Evolutionary conservation across 1,140 invertebrate species (phyloP), one percentile per base, ranked within the genome.

Genomic region (Zeugodacus cucurbitae): DNA sequence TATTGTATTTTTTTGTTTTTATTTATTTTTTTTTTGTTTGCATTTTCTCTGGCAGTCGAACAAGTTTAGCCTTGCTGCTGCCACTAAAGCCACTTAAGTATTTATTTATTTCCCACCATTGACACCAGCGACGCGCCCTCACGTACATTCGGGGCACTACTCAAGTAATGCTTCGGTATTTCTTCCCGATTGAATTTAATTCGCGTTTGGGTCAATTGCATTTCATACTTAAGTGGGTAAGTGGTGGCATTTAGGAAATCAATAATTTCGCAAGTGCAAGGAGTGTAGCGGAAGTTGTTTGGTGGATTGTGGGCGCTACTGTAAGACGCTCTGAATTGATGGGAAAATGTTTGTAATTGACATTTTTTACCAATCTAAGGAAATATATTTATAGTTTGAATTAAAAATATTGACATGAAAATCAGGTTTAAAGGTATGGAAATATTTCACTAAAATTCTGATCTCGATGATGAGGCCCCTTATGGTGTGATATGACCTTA

Each of bases 61-160:
- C 67, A 37, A 41, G 34, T 74, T 74, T 74, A 37, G 26, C n/a
- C 26, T 26, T 48, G 74, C 37, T 54, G 74, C 22, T 48, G 20
- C 26, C 20, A 29, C 41, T 17, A 17, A 17, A 10, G 17, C 11
- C 48, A 54, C 1, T 54, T 17, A 17, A 54, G 48, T 17, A 54
- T 54, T 54, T 54, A 54, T 54, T 54, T 20, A 82, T 82, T 82
- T 82, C 74, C 74, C 74, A 82, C 74, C 58, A 62, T 34, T 48
- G 74, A 82, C 74, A 44, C 74, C 74, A 82, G 41, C 41, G 41
- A 82, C 74, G 74, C 74, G 74, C 74, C 74, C 74, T 82, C 74
- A 82, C 74, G 74, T 82, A 82, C 74, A n/a, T 48, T 82, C 5
- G 7, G 34, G 41, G 41, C 74, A 82, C 29, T 82, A 82, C 48